Percentiles rank a stretch among this genome's conserved stretches.
Evolutionary conservation across 2,797 vertebrate species (phyloP).

Genomic region (Coranthus polyacanthus): DNA sequence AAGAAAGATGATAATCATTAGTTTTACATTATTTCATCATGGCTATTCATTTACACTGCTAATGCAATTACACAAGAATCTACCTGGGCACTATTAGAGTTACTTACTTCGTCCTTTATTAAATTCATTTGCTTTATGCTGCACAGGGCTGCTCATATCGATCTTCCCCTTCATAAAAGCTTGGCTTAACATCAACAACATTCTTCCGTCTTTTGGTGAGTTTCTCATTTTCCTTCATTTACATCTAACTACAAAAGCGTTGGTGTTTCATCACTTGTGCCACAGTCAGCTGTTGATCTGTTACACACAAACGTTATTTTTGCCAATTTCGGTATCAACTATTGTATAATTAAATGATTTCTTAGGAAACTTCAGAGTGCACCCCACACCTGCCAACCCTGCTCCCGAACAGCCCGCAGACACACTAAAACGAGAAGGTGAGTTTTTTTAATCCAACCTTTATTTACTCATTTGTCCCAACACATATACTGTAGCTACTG

Average conservation of each 20-base stretch:
- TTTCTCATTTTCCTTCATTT: background rate
- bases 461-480: no score
- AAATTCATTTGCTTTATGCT: constrained; percentile 29
- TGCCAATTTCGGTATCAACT: background rate
- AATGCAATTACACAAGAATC: background rate
- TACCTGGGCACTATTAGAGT: background rate
- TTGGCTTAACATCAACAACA: constrained; percentile 85
- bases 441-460: constrained; percentile 12
- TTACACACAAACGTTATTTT: background rate
- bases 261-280: background rate
- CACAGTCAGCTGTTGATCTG: no score
- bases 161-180: constrained; percentile 86
- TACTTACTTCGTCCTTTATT: constrained; percentile 7
- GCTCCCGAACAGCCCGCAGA: constrained; percentile 74
- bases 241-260: background rate
- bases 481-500: background rate
- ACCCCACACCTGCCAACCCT: constrained; percentile 70
- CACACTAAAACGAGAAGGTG: constrained; percentile 80
- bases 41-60: background rate
- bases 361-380: constrained; percentile 83
- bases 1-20: background rate
- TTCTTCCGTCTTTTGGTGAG: constrained; percentile 83
- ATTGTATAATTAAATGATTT: constrained; percentile 27
- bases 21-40: background rate
- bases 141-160: constrained; percentile 85